Base-by-base conservation (phyloP, 2,113 vertebrate species). In the Labrus mixtus region DNA sequence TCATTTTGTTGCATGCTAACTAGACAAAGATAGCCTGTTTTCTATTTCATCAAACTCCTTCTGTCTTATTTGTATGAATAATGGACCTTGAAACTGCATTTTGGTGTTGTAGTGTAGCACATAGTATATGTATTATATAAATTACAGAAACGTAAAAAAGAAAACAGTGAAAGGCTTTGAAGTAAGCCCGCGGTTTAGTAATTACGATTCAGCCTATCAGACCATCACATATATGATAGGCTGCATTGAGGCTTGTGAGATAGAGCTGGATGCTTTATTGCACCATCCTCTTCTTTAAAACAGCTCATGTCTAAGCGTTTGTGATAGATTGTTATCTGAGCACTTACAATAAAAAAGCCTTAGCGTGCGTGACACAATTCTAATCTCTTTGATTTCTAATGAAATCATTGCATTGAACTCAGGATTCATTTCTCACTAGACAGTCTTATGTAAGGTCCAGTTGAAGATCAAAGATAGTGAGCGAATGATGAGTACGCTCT, bases 381-480 rank as follows among this genome's bases (percentile, higher is more conserved):
- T 75, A 19, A 67, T 75, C 61, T 50, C 53, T 23, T 29, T 39
- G 33, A 58, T 48, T 43, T 25, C 62, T 75, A 29, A 51, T 58
- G 33, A 33, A 33, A 72, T 72, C 19, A 53, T 53, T 15, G 1
- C 45, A 71, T 59, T 61, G 22, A 39, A 51, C 45, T 73, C 50
- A 5, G 2, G 37, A 58, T 57, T 58, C 3, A 46, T 56, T 64
- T 63, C 59, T 46, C 23, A 33, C 41, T 36, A 6, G 9, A 48
- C 46, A 17, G 46, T 50, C 43, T 70, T 50, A 60, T 41, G 53
- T 45, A 56, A 51, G n/a, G 55, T 37, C 20, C n/a, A 36, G 50
- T 33, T 73, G 11, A 55, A 45, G 60, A 73, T 73, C 48, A 55
- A 39, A 73, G 59, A 55, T 55, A 55, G 43, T 39, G 57, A 19